Evolutionary conservation across 2,113 vertebrate genomes (phyloP), one percentile per base, ranked within the genome.

Genomic region (Myrmecobius fasciatus): DNA sequence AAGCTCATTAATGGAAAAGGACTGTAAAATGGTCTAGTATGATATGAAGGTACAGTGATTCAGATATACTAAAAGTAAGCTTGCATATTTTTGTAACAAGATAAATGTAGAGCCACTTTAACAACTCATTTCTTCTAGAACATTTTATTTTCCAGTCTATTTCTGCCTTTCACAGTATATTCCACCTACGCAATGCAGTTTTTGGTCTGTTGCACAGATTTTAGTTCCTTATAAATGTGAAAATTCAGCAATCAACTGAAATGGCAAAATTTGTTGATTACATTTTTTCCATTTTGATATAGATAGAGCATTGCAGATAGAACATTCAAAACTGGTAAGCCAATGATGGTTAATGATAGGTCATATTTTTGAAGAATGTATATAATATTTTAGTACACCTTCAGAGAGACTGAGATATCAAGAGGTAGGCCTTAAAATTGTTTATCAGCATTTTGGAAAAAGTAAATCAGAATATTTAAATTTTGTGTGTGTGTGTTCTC

Each of bases 121-220:
- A 95, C 25, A 90, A 95, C 53, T 67, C 53, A 25, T 94, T 8
- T 92, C 47, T 89, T 90, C 43, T 56, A 53, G 93, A 96, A 96
- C 89, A 91, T 95, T 96, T 96, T 95, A 83, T 83, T 83, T 83
- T 83, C 67, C 92, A 88, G 94, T 91, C 92, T 96, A 53, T 94
- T 96, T 96, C 89, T 95, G 83, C 91, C 91, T 97, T 90, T 92
- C 25, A n/a, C 46, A 94, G 91, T 96, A n/a, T 91, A 94, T 96
- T 95, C 96, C 94, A 92, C 93, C 90, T 47, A 75, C 26, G 25
- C 46, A 56, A 95, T 96, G 91, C 60, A 94, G 25, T 93, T 97
- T 94, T 90, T 53, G 43, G 47, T 92, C 51, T 94, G 22, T 52
- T 52, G 96, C 92, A 54, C 49, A 95, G 52, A 51, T 95, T 96